Base-by-base conservation (phyloP, 2,113 vertebrate genomes). In the Phaethon lepturus region DNA sequence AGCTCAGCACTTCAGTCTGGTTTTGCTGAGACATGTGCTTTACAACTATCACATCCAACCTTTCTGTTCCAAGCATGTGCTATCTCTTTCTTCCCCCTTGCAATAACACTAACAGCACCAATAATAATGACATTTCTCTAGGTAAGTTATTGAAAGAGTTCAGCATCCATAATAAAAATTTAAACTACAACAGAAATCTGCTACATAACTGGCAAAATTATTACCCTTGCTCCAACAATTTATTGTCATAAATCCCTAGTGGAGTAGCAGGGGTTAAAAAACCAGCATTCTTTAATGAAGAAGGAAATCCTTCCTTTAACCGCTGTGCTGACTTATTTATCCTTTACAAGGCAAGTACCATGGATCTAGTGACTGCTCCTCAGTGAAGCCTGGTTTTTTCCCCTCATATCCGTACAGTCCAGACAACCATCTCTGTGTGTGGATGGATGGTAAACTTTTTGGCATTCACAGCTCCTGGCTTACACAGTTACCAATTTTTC, bases 11-110 rank as follows among this genome's bases (percentile, higher is more conserved):
- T 90, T 78, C 59, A 69, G 40, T 6, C 79, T 86, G 63, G n/a
- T 94, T 91, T 79, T 93, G 86, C 83, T 89, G 86, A 95, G 91
- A 58, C 29, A 40, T 56, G 45, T 87, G n/a, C 40, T 94, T 89
- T 89, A 49, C 52, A 89, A 22, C n/a, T 67, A 44, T 58, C 35
- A 35, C 73, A 78, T 25, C 52, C 92, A 91, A 56, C 26, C 31
- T 35, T 29, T 53, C 60, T 68, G 40, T 82, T 91, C 69, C 64
- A 85, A 87, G 60, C n/a, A 35, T 4, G 20, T 1, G 0, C 5
- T 50, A 18, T 75, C 31, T 77, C 19, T 53, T 77, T 40, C 71
- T 35, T 11, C 1, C 2, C 15, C 33, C 31, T 50, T 76, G 58
- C 35, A 89, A 9, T 47, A 56, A 71, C 52, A 91, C 4, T 45